These are phyloP conservation scores for Tipula confusa DNA, from an alignment of 2,888 invertebrate genomes.

Conservation along the genomic window DNA sequence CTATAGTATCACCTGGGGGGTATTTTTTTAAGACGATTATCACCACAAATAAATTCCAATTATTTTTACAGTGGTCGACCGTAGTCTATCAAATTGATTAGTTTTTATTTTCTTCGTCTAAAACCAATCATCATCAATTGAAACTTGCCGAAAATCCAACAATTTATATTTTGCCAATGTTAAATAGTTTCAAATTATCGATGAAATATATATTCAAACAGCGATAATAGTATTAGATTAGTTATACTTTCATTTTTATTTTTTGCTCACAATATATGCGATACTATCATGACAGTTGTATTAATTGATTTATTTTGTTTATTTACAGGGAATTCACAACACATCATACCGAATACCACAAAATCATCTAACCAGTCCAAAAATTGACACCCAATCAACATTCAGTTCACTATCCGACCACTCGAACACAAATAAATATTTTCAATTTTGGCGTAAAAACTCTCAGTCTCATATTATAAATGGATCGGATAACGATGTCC, in stretches of 20 bases:
- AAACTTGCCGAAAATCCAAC: background rate
- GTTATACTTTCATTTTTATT: background rate
- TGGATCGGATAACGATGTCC: background rate
- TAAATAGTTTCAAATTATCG: background rate
- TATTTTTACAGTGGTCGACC: background rate
- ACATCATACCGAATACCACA: slow-evolving; percentile 14
- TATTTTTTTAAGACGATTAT: background rate
- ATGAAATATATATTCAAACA: background rate
- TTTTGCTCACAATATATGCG: background rate
- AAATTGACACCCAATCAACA: slow-evolving; percentile 20
- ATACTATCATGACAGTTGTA: background rate
- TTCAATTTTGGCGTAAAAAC: background rate
- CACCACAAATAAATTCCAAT: background rate
- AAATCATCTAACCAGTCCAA: background rate
- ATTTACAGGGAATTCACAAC: background rate
- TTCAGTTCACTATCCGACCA: background rate
- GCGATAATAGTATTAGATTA: background rate
- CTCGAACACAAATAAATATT: background rate
- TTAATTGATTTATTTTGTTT: background rate
- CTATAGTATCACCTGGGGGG: no score
- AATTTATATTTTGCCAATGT: background rate
- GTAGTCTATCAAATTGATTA: background rate
- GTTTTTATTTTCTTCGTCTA: background rate
- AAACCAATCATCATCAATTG: background rate
- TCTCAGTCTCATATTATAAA: background rate